phyloP scores from a whole-genome alignment of 2,888 invertebrate genomes.

The Thymelicus lineola region DNA sequence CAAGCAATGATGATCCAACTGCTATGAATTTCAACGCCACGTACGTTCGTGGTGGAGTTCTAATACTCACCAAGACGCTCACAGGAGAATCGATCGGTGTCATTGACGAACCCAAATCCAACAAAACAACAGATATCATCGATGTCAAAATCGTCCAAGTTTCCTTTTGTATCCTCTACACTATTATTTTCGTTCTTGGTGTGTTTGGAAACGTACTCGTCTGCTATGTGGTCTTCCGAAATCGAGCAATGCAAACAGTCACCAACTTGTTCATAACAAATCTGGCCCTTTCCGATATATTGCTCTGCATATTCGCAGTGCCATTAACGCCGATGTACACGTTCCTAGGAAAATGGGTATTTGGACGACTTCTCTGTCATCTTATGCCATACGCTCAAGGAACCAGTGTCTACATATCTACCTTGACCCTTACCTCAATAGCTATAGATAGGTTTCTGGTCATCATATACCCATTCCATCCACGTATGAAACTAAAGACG shows the following conservation, averaged over 20 bases:
- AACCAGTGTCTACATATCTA: conserved; percentile 95
- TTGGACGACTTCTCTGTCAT: conserved; percentile 93
- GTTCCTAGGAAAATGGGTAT: conserved; percentile 93
- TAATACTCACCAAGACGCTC: conserved; percentile 74
- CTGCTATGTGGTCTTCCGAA: conserved; percentile 93
- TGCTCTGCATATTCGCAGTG: conserved; percentile 93
- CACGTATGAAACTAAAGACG: conserved; percentile 91
- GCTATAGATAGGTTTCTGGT: conserved; percentile 97
- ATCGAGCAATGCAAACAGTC: conserved; percentile 95
- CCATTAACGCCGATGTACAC: conserved; percentile 96
- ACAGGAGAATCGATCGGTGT: conserved; percentile 75
- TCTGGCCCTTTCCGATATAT: conserved; percentile 93
- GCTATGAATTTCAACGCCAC: conserved; percentile 72
- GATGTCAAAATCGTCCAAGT: conserved; percentile 89
- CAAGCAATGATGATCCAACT: conserved; percentile 58
- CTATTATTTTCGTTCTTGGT: conserved; percentile 92
- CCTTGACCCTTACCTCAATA: conserved; percentile 94
- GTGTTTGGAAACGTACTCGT: conserved; percentile 94
- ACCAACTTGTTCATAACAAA: conserved; percentile 97
- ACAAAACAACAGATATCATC: conserved; percentile 84
- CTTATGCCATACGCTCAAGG: conserved; percentile 95
- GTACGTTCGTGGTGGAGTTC: conserved; percentile 65
- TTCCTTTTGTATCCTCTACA: conserved; percentile 90
- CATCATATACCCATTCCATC: conserved; percentile 94
- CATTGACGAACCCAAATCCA: conserved; percentile 73